Percentiles rank a stretch among this genome's conserved stretches.
Evolutionary conservation across 1,140 invertebrate genomes (phyloP).

Genomic region (Drosophila busckii): DNA sequence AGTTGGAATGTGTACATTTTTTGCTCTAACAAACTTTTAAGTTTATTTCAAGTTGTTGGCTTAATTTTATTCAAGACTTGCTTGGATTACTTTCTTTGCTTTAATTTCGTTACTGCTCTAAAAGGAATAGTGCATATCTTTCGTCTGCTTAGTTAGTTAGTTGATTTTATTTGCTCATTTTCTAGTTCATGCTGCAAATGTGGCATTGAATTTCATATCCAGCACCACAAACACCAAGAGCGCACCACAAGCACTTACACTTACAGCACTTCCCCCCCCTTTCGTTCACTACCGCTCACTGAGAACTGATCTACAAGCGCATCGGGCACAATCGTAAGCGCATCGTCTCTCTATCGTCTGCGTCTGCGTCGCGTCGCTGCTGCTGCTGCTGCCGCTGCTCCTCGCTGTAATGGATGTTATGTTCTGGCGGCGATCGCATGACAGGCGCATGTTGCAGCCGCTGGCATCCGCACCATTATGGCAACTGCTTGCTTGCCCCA

Average conservation of each 20-base stretch:
- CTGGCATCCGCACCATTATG: conserved; percentile 75
- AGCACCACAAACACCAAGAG: conserved; percentile 16
- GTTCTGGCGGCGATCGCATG: conserved; percentile 75
- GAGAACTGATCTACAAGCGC: too few relatives aligned
- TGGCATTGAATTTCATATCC: conserved; percentile 77
- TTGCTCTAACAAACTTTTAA: too few relatives aligned
- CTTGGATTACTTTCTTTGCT: too few relatives aligned
- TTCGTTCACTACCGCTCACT: conserved; percentile 15
- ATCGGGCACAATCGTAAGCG: conserved; percentile 52
- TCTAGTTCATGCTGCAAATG: conserved; percentile 71
- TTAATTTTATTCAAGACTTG: too few relatives aligned
- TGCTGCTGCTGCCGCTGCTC: conserved; percentile 17
- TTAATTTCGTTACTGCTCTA: not conserved
- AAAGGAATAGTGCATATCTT: not conserved
- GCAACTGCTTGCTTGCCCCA: conserved; percentile 41
- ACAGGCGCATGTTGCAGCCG: conserved; percentile 75
- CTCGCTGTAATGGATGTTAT: conserved; percentile 72
- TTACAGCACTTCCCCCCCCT: not conserved
- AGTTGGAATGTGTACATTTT: too few relatives aligned
- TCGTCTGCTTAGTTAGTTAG: not conserved
- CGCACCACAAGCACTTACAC: conserved; percentile 1
- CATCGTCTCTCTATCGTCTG: conserved; percentile 2
- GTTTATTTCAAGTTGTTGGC: too few relatives aligned
- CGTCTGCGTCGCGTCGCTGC: conserved; percentile 14
- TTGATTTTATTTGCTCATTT: conserved; percentile 18